These are phyloP conservation scores for Notospermus geniculatus DNA, from an alignment of 1,140 invertebrate species.

Conservation along the genomic window DNA sequence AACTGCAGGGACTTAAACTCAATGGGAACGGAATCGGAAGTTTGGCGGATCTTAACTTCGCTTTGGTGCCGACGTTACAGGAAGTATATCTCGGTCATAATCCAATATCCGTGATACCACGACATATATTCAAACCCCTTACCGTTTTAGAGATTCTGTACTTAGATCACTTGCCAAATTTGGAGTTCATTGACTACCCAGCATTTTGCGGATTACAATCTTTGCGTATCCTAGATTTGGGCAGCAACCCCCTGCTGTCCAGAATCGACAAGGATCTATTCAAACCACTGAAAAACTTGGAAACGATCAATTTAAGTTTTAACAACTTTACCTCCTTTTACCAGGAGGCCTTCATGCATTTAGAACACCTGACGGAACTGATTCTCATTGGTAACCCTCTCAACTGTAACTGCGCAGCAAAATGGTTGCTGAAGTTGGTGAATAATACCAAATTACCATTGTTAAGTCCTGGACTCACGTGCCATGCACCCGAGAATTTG, in stretches of 20 bases:
- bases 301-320: conserved; percentile 34
- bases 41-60: neutral
- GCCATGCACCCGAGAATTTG: neutral
- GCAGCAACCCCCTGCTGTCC: conserved; percentile 62
- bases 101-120: conserved; percentile 22
- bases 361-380: conserved; percentile 65
- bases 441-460: conserved; percentile 24
- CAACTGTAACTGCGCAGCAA: conserved; percentile 84
- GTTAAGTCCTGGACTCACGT: conserved; percentile 12
- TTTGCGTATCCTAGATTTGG: conserved; percentile 69
- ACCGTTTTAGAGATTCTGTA: conserved; percentile 25
- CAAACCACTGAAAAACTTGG: conserved; percentile 19
- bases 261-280: conserved; percentile 38
- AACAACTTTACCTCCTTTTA: conserved; percentile 64
- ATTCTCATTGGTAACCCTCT: conserved; percentile 73
- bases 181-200: conserved; percentile 67
- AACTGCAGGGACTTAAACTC: neutral
- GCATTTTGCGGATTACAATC: conserved; percentile 62
- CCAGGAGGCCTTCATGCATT: conserved; percentile 63
- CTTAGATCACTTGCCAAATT: conserved; percentile 62
- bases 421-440: conserved; percentile 74
- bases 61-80: conserved; percentile 17
- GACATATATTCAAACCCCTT: conserved; percentile 26
- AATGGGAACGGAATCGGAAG: neutral
- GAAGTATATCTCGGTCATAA: conserved; percentile 30